Evolutionary conservation across 2,888 invertebrate genomes (phyloP).

Genomic region (Sesia apiformis): DNA sequence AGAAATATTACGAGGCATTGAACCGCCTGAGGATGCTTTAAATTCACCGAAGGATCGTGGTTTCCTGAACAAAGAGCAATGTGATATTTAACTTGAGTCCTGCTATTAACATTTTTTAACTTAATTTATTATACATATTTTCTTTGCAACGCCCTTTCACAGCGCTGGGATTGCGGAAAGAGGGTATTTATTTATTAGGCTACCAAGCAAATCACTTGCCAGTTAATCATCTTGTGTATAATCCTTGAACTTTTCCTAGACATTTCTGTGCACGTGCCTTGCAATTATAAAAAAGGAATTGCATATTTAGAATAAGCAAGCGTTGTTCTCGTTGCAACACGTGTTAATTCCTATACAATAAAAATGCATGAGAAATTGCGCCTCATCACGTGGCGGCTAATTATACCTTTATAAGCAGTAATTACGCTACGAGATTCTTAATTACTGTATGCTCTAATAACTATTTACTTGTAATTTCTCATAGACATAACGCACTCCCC

Average conservation of each 20-base stretch:
- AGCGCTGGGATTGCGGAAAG: constrained; percentile 8
- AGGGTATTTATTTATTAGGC: constrained; percentile 6
- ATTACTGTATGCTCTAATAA: background rate
- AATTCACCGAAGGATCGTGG: constrained; percentile 44
- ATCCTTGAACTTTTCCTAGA: constrained; percentile 8
- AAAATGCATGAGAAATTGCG: constrained; percentile 19
- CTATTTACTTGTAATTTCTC: background rate
- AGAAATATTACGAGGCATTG: constrained; percentile 45
- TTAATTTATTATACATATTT: background rate
- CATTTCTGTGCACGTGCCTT: constrained; percentile 3
- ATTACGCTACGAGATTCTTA: background rate
- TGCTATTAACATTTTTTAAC: constrained; percentile 11
- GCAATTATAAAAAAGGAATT: constrained; percentile 10
- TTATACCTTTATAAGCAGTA: background rate
- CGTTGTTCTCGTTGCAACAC: constrained; percentile 22
- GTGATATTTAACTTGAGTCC: constrained; percentile 19
- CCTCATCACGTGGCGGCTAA: constrained; percentile 30
- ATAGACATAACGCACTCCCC: background rate
- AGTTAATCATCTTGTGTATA: background rate
- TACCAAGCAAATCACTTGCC: background rate
- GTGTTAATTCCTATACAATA: constrained; percentile 30
- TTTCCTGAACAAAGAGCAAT: constrained; percentile 29
- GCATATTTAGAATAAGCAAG: constrained; percentile 20
- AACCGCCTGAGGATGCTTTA: constrained; percentile 36
- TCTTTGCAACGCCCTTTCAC: background rate